Conservation (phyloP, 2,797 vertebrate genomes). For the Oreochromis grahami region DNA sequence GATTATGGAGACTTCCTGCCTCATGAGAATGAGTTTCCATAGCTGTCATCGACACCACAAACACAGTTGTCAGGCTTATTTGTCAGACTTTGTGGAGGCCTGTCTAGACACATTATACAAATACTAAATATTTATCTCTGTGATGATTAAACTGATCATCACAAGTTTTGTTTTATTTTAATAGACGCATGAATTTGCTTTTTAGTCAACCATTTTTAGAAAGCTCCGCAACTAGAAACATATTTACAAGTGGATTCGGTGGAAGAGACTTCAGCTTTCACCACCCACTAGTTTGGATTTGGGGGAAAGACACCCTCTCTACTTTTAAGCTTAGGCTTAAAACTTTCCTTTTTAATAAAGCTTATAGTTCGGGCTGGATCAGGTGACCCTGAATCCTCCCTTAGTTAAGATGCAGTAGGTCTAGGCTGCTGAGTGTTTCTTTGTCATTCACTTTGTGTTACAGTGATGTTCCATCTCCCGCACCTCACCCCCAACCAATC, state of each 20-base stretch:
- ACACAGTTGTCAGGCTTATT: neutral
- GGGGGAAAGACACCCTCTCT: neutral
- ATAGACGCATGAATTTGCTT: neutral
- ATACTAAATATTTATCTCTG: neutral
- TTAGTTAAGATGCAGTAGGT: neutral
- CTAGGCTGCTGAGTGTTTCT: neutral
- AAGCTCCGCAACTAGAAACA: neutral
- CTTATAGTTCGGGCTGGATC: neutral
- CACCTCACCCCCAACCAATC: neutral
- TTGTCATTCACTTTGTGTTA: neutral
- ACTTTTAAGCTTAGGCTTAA: neutral
- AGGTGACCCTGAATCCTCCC: neutral
- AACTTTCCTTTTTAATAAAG: neutral
- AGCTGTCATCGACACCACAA: neutral
- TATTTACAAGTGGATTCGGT: neutral
- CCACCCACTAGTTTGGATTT: neutral
- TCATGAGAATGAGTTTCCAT: neutral
- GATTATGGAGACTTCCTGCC: neutral
- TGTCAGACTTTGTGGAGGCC: neutral
- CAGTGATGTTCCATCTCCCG: neutral
- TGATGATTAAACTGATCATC: neutral
- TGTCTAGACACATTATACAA: neutral
- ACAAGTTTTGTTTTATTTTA: neutral
- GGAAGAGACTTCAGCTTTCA: neutral
- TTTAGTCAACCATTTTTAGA: neutral